Evolutionary conservation across 2,888 invertebrate genomes (phyloP).

Genomic region (Melieria omissa): DNA sequence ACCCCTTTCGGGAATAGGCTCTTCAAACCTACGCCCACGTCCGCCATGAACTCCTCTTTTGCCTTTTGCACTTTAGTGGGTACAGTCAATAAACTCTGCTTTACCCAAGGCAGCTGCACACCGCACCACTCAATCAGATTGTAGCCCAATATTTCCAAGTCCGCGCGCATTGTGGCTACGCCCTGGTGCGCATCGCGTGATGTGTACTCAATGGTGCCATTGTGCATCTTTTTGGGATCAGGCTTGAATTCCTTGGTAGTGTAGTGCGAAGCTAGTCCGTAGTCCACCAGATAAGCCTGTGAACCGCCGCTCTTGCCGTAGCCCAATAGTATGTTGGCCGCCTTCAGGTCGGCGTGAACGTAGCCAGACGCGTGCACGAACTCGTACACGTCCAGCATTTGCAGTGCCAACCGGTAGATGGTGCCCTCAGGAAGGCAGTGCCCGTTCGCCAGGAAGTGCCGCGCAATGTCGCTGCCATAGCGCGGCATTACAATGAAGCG

Average conservation of each 20-base stretch:
- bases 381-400: slow-evolving; percentile 89
- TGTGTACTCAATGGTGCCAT: slow-evolving; percentile 97
- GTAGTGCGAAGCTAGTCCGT: slow-evolving; percentile 85
- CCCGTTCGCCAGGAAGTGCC: slow-evolving; percentile 76
- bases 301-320: slow-evolving; percentile 73
- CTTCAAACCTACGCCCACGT: slow-evolving; percentile 58
- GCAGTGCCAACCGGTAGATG: slow-evolving; percentile 82
- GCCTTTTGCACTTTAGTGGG: slow-evolving; percentile 74
- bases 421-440: slow-evolving; percentile 77
- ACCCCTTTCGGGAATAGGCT: slow-evolving; percentile 60
- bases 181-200: slow-evolving; percentile 96
- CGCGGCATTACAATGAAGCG: slow-evolving; percentile 91
- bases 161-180: slow-evolving; percentile 87
- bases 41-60: slow-evolving; percentile 77
- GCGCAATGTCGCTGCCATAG: slow-evolving; percentile 88
- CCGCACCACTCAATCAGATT: slow-evolving; percentile 94
- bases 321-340: slow-evolving; percentile 89
- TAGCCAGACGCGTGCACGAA: slow-evolving; percentile 92
- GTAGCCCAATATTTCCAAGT: slow-evolving; percentile 93
- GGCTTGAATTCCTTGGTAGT: slow-evolving; percentile 84
- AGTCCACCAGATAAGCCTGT: slow-evolving; percentile 91
- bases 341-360: slow-evolving; percentile 96
- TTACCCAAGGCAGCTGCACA: slow-evolving; percentile 87
- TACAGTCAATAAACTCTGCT: slow-evolving; percentile 69
- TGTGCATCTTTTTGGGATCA: slow-evolving; percentile 92